A percentile compares a stretch with the other conserved stretches of the same genome.
Conservation (phyloP, 2,113 vertebrate genomes). For the Cryptotis parvus region DNA sequence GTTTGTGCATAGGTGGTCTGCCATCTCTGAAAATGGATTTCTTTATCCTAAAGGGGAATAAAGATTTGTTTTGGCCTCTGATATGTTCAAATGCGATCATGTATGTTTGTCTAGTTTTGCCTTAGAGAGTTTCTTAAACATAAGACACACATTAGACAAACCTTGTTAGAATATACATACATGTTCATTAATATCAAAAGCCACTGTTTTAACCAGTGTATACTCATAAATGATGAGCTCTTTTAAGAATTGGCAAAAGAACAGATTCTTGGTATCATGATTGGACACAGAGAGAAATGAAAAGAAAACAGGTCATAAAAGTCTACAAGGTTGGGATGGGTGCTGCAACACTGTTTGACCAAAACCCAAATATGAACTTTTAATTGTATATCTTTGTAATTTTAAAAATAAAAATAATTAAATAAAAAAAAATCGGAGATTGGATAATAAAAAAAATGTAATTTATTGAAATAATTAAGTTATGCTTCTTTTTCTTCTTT, state of each 20-base stretch:
- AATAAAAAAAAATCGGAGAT: no score
- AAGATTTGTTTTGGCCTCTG: background rate
- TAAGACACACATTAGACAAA: background rate
- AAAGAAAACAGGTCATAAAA: background rate
- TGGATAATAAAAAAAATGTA: no score
- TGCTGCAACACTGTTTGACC: no score
- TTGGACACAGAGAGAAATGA: background rate
- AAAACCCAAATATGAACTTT: no score
- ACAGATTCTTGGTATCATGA: background rate
- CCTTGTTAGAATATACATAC: background rate
- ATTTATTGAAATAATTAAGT: no score
- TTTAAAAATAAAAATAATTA: no score
- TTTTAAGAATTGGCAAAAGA: background rate
- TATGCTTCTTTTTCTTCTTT: no score
- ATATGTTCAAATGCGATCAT: background rate
- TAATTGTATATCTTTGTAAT: no score
- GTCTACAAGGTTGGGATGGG: no score
- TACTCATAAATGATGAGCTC: background rate
- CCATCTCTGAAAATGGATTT: conserved; percentile 90
- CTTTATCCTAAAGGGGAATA: conserved; percentile 86
- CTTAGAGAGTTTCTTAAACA: conserved; percentile 1
- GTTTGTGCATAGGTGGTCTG: conserved; percentile 88
- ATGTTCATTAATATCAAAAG: background rate
- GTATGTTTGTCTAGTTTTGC: background rate
- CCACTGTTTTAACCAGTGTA: background rate